phyloP scores from a whole-genome alignment of 2,797 vertebrate genomes.

The Sarcophilus harrisii region DNA sequence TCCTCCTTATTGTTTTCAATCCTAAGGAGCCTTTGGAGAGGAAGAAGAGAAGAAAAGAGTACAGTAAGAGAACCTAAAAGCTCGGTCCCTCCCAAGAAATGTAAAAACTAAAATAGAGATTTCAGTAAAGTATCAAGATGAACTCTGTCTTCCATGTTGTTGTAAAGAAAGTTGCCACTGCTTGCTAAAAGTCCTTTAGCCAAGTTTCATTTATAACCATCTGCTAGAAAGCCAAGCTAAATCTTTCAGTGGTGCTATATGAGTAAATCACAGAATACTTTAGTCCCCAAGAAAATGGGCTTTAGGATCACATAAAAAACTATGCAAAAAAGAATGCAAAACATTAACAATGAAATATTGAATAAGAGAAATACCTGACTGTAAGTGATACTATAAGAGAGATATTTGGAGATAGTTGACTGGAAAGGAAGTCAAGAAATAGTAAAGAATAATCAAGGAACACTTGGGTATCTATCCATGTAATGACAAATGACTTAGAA shows the following conservation, averaged over 20 bases:
- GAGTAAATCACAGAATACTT: background rate
- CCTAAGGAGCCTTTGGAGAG: background rate
- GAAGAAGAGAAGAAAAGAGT: background rate
- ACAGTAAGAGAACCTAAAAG: background rate
- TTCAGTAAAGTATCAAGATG: background rate
- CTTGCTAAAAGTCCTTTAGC: background rate
- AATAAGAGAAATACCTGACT: background rate
- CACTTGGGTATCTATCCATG: background rate
- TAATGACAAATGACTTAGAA: background rate
- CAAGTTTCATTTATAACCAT: background rate
- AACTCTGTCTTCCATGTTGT: background rate
- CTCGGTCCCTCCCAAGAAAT: background rate
- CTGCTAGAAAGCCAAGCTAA: background rate
- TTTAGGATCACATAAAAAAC: background rate
- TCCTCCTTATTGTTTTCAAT: background rate
- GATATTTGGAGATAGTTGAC: background rate
- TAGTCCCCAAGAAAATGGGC: background rate
- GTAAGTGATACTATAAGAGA: background rate
- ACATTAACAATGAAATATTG: background rate
- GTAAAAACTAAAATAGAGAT: background rate
- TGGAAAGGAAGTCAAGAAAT: background rate
- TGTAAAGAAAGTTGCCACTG: background rate
- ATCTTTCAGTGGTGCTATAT: background rate
- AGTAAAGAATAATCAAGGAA: background rate
- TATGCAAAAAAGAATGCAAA: background rate